Base-by-base conservation (phyloP, 1,140 invertebrate genomes). In the Cephus cinctus region DNA sequence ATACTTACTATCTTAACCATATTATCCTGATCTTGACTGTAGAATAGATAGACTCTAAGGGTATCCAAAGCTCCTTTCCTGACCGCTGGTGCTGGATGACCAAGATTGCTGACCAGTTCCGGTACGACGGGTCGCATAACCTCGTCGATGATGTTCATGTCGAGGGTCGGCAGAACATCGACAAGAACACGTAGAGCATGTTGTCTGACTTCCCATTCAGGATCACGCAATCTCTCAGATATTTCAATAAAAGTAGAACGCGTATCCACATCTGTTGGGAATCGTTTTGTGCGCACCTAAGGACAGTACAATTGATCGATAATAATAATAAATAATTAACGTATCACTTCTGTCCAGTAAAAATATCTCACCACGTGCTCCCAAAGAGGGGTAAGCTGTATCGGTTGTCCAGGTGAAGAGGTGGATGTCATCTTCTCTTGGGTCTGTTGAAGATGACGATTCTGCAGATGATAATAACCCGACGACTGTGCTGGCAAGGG, bases 181-280 rank as follows among this genome's bases (percentile, higher is more conserved):
- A 83, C 81, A 2, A 90, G 77, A 4, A 90, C 87, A 41, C 87
- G 71, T 1, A 90, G 69, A 14, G 87, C 87, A 63, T 91, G 87
- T 34, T 89, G 84, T 2, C 89, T 79, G 12, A 90, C 87, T 67
- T 89, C 86, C 83, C 87, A 87, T 70, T 90, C 88, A 0, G 87
- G 86, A 69, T 89, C 85, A 25, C 80, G 79, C n/a, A 90, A 75
- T 25, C 88, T 78, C 35, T 84, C 82, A 16, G 81, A 77, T 56
- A 90, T 82, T 47, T 86, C 86, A 8, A 78, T 59, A 59, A 88
- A 89, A 34, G 88, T 80, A 35, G 79, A 71, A 31, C 71, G 67
- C 0, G 82, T 78, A 61, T 88, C 82, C 14, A 87, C 76, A 43
- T 84, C 82, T 12, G 81, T 61, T 39, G 79, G 75, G 50, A 82